Conservation (phyloP, 2,797 vertebrate species). For the Catharus ustulatus region DNA sequence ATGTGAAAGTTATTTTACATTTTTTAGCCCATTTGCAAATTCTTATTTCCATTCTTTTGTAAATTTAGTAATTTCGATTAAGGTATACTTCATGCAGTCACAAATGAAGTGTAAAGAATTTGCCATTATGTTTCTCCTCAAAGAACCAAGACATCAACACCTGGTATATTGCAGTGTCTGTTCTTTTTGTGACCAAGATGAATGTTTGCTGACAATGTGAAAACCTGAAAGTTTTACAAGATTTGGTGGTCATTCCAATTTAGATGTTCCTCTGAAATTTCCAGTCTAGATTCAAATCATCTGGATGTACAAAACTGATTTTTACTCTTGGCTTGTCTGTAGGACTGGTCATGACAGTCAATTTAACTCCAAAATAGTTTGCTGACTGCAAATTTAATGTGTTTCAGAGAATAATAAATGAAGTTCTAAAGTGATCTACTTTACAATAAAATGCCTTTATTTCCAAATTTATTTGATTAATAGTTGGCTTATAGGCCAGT, state of each 20-base stretch:
- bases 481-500: neutral
- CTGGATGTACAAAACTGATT: neutral
- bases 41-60: neutral
- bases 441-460: neutral
- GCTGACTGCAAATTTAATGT: neutral
- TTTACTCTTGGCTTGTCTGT: neutral
- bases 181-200: neutral
- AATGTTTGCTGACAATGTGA: neutral
- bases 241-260: neutral
- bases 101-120: neutral
- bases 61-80: neutral
- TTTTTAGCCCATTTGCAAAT: neutral
- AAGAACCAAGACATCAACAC: neutral
- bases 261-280: neutral
- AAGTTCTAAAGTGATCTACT: neutral
- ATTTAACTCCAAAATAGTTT: neutral
- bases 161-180: neutral
- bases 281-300: neutral
- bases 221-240: neutral
- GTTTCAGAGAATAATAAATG: neutral
- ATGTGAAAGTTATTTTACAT: neutral
- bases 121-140: neutral
- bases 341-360: neutral
- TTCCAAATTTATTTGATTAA: neutral
- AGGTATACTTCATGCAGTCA: neutral